phyloP scores from a whole-genome alignment of 2,888 invertebrate genomes.

The Epiblema foenella region DNA sequence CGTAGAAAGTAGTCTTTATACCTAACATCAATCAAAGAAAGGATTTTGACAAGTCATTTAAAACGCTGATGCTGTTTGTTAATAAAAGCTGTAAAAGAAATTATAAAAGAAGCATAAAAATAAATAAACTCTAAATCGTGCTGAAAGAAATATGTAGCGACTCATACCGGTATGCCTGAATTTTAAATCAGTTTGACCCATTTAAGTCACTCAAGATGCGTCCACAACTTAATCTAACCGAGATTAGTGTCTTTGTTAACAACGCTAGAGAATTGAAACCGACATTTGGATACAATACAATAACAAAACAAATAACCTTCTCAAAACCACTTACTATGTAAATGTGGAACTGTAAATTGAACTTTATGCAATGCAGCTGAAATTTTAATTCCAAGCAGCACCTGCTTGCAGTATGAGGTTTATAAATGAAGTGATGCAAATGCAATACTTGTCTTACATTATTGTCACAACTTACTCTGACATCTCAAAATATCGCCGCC shows the following conservation, averaged over 20 bases:
- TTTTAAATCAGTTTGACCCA: slow-evolving; percentile 28
- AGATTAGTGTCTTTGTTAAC: slow-evolving; percentile 26
- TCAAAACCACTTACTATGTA: not conserved
- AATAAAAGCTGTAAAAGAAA: too few relatives aligned
- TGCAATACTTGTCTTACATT: slow-evolving; percentile 32
- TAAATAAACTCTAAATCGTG: not conserved
- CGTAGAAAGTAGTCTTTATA: too few relatives aligned
- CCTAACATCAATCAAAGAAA: too few relatives aligned
- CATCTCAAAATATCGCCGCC: slow-evolving; percentile 38
- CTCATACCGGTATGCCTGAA: not conserved
- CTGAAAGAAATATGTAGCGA: slow-evolving; percentile 4
- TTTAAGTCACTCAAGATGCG: slow-evolving; percentile 20
- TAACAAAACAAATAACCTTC: not conserved
- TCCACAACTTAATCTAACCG: not conserved
- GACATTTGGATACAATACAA: slow-evolving; percentile 22
- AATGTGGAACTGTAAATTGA: not conserved
- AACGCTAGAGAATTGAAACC: slow-evolving; percentile 25
- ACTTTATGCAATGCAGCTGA: slow-evolving; percentile 4
- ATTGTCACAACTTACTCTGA: slow-evolving; percentile 42
- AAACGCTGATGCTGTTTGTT: too few relatives aligned
- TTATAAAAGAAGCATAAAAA: not conserved
- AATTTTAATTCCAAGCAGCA: not conserved
- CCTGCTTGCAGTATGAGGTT: slow-evolving; percentile 3
- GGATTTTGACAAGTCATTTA: too few relatives aligned
- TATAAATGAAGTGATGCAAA: slow-evolving; percentile 5